Evolutionary conservation across 2,797 vertebrate genomes (phyloP).

Genomic region (Hypotaenidia philippensis): DNA sequence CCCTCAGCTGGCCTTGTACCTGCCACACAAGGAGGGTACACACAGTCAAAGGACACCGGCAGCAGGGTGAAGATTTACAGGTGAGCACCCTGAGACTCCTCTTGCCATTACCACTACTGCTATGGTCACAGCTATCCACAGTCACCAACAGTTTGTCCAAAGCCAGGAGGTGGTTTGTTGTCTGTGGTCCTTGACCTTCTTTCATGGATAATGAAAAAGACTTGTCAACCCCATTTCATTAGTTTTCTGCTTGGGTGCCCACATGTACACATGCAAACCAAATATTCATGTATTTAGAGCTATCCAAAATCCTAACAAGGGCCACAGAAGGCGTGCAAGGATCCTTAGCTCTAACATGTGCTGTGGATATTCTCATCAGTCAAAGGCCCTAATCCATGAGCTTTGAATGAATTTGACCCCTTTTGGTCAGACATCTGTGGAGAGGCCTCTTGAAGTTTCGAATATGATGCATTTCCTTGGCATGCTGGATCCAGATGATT

Average conservation of each 20-base stretch:
- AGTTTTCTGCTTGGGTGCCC: not conserved
- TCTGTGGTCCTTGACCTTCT: not conserved
- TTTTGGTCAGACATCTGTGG: slow-evolving; percentile 77
- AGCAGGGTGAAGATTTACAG: not conserved
- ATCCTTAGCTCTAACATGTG: not conserved
- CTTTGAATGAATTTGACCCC: slow-evolving; percentile 45
- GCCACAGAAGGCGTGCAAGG: not conserved
- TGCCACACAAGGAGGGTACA: rapidly evolving
- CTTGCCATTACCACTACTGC: not conserved
- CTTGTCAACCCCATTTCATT: not conserved
- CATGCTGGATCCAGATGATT: slow-evolving; percentile 79
- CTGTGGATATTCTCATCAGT: slow-evolving; percentile 44
- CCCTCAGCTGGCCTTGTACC: not conserved
- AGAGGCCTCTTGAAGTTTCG: slow-evolving; percentile 74
- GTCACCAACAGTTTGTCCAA: not conserved
- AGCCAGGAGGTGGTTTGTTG: not conserved
- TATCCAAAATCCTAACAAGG: not conserved
- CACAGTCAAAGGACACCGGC: not conserved
- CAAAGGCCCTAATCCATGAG: slow-evolving; percentile 21
- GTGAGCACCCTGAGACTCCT: not conserved
- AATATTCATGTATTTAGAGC: not conserved
- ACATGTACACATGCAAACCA: not conserved
- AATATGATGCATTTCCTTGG: slow-evolving; percentile 70
- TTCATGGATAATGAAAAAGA: not conserved
- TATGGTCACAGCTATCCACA: not conserved